Conservation (phyloP, 2,113 vertebrate genomes). For the Alligator sinensis region DNA sequence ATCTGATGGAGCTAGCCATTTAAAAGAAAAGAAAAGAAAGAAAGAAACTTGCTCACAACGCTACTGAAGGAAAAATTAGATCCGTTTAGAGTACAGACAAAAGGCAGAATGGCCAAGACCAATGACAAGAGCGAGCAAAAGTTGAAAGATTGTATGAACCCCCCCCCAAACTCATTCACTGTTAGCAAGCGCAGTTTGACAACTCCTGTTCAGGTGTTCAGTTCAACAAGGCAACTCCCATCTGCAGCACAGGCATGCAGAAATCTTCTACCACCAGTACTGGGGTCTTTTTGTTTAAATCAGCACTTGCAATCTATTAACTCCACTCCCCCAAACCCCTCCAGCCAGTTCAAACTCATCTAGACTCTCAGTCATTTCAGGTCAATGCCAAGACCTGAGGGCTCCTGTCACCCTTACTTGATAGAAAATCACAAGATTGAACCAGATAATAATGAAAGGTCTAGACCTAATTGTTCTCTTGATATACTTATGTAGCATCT, state of each 20-base stretch:
- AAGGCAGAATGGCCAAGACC: background rate
- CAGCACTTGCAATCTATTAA: background rate
- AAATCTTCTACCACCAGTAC: too few relatives aligned
- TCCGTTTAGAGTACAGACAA: background rate
- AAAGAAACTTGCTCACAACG: background rate
- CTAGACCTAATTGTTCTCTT: background rate
- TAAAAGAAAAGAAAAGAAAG: background rate
- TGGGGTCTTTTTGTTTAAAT: too few relatives aligned
- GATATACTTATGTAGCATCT: too few relatives aligned
- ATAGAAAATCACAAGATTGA: background rate
- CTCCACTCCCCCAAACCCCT: too few relatives aligned
- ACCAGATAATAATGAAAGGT: too few relatives aligned
- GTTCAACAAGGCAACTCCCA: background rate
- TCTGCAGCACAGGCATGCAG: background rate
- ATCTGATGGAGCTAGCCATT: fast-evolving
- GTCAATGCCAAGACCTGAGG: fast-evolving
- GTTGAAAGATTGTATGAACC: too few relatives aligned
- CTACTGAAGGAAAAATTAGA: background rate
- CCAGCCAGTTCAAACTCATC: too few relatives aligned
- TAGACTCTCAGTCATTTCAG: fast-evolving
- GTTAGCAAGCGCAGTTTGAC: background rate
- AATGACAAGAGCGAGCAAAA: background rate
- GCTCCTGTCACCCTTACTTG: background rate
- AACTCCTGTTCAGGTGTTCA: background rate
- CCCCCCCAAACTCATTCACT: background rate